Evolutionary conservation across 2,888 invertebrate genomes (phyloP).

Genomic region (Penaeus monodon): DNA sequence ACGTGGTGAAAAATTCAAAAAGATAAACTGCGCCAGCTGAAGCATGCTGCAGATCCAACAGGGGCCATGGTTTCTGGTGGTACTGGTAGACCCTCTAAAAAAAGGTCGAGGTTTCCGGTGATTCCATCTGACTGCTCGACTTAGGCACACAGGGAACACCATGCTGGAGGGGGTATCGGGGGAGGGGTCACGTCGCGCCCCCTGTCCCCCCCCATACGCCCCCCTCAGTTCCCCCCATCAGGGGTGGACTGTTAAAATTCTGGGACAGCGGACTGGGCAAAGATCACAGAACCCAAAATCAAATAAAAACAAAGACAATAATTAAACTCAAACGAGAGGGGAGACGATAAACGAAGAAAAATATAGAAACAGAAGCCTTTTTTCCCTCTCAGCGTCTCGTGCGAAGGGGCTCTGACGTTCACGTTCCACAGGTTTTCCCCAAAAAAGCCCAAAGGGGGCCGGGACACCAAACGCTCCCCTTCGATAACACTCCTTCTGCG

Average conservation of each 20-base stretch:
- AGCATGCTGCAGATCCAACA: conserved; percentile 85
- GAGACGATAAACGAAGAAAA: no score
- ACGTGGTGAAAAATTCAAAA: conserved; percentile 86
- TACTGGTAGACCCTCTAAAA: conserved; percentile 95
- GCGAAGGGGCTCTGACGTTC: not conserved
- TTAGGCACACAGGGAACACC: conserved; percentile 88
- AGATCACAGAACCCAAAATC: no score
- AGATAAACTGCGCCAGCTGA: conserved; percentile 87
- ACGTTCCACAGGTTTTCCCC: conserved; percentile 45
- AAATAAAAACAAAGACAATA: no score
- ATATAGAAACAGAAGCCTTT: no score
- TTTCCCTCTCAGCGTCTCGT: no score
- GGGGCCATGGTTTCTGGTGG: conserved; percentile 93
- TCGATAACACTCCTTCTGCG: conserved; percentile 1
- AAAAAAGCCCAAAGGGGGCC: conserved; percentile 16
- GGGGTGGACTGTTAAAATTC: conserved; percentile 53
- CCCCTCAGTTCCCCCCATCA: conserved; percentile 28
- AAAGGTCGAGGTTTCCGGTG: conserved; percentile 97
- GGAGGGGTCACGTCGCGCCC: conserved; percentile 55
- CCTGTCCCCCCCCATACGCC: conserved; percentile 23
- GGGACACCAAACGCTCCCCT: not conserved
- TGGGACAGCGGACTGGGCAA: conserved; percentile 21
- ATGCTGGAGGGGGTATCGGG: conserved; percentile 66
- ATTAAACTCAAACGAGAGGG: no score
- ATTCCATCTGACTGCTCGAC: conserved; percentile 90